Evolutionary conservation across 2,797 vertebrate species (phyloP).

Genomic region (Percopsis omiscomaycus): DNA sequence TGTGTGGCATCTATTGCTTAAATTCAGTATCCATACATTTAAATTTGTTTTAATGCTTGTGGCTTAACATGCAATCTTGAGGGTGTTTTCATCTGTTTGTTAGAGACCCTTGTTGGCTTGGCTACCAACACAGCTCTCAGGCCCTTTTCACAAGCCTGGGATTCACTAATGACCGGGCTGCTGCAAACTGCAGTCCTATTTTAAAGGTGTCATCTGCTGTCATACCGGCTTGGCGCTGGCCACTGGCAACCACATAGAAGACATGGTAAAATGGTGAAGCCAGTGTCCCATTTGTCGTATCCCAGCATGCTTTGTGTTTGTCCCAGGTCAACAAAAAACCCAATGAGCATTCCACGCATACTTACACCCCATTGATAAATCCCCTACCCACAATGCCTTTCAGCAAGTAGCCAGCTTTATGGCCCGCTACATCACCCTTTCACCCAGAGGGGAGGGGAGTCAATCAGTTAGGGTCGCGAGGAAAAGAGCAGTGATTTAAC

Average conservation of each 20-base stretch:
- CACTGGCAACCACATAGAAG: conserved; percentile 1
- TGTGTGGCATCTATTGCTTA: no score
- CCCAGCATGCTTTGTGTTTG: conserved; percentile 71
- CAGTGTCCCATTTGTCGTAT: conserved; percentile 49
- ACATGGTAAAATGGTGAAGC: conserved; percentile 21
- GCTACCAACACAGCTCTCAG: no score
- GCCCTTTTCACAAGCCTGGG: no score
- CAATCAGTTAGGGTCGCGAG: not conserved
- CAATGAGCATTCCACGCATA: conserved; percentile 73
- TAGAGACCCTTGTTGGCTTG: no score
- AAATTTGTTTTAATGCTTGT: no score
- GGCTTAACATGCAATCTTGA: no score
- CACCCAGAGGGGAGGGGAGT: conserved; percentile 22
- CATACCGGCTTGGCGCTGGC: not conserved
- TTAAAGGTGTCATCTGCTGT: no score
- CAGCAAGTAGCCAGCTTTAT: conserved; percentile 63
- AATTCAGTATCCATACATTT: no score
- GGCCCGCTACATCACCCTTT: conserved; percentile 44
- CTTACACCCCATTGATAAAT: conserved; percentile 73
- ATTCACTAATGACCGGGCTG: no score
- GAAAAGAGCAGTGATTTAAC: conserved; percentile 1
- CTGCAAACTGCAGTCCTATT: no score
- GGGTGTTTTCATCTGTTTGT: no score
- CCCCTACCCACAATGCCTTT: conserved; percentile 66
- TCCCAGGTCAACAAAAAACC: conserved; percentile 70